These are phyloP conservation scores for Leptodactylus fallax DNA, from an alignment of 2,797 vertebrate genomes.

Conservation along the genomic window DNA sequence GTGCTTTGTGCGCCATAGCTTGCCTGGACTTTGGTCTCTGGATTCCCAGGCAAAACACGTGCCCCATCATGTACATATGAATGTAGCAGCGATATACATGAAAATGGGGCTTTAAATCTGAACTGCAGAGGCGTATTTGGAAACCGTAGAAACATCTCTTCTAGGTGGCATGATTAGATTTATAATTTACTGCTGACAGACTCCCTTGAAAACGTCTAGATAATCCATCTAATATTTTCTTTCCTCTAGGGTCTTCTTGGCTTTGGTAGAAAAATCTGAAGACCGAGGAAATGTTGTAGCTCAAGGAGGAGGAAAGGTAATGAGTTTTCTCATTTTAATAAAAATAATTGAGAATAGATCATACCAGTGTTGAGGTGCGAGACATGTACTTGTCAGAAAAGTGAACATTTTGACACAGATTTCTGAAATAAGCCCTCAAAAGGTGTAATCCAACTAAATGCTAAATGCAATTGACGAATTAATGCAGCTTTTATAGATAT, in stretches of 20 bases:
- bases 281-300: constrained; percentile 94
- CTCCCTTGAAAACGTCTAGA: too few species aligned
- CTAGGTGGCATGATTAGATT: too few species aligned
- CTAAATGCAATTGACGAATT: neutral
- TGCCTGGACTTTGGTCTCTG: too few species aligned
- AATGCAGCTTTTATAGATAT: neutral
- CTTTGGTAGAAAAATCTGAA: constrained; percentile 89
- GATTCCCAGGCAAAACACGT: too few species aligned
- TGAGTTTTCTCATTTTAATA: neutral
- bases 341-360: neutral
- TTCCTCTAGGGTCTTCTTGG: constrained; percentile 88
- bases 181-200: too few species aligned
- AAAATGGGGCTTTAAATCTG: too few species aligned
- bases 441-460: neutral
- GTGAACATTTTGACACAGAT: neutral
- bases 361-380: neutral
- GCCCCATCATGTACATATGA: too few species aligned
- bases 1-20: too few species aligned
- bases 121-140: too few species aligned
- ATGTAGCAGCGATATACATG: too few species aligned
- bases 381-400: neutral
- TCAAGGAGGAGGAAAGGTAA: constrained; percentile 96
- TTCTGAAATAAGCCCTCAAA: neutral
- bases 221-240: constrained; percentile 1
- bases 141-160: too few species aligned